Evolutionary conservation across 2,113 vertebrate genomes (phyloP).

Genomic region (Phalacrocorax carbo): DNA sequence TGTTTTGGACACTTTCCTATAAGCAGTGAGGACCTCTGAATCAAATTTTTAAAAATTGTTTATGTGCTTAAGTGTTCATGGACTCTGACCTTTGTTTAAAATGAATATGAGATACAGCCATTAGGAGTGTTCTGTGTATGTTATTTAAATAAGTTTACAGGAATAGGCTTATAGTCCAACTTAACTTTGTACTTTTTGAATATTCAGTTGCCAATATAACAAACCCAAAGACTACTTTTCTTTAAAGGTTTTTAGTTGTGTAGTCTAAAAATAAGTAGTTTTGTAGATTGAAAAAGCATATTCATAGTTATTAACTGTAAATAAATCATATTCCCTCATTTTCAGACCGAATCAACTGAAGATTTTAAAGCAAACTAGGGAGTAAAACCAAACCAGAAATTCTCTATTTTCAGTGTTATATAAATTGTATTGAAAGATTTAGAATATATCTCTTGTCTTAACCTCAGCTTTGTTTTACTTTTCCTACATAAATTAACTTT

Average conservation of each 20-base stretch:
- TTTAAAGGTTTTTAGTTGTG: neutral
- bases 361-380: neutral
- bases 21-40: neutral
- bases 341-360: neutral
- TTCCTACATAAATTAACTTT: neutral
- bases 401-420: neutral
- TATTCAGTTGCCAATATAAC: neutral
- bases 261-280: neutral
- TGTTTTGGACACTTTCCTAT: neutral
- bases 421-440: neutral
- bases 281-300: neutral
- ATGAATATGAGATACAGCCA: neutral
- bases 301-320: neutral
- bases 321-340: neutral
- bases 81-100: neutral
- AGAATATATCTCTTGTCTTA: neutral
- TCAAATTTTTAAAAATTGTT: neutral
- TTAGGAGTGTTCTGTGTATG: neutral
- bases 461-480: neutral
- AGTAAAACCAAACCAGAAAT: neutral
- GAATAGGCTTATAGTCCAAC: neutral
- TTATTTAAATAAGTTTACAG: neutral
- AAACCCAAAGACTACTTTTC: neutral
- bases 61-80: neutral
- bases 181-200: neutral